A percentile compares a stretch with the other conserved stretches of the same genome.
Evolutionary conservation across 2,113 vertebrate genomes (phyloP).

Genomic region (Antidorcas marsupialis): DNA sequence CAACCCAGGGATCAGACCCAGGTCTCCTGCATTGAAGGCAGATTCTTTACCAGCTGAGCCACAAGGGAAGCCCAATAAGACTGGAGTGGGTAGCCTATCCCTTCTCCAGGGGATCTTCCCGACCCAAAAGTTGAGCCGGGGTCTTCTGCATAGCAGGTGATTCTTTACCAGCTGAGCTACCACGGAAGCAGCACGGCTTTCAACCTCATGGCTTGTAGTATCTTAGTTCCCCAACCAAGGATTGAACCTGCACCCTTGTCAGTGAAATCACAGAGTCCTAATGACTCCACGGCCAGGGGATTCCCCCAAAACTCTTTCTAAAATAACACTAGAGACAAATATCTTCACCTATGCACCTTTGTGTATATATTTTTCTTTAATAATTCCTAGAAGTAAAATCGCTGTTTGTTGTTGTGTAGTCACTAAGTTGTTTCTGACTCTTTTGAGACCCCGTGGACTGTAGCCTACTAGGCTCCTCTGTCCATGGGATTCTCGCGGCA

Average conservation of each 20-base stretch:
- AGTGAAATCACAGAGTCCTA: background rate
- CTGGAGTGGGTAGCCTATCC: background rate
- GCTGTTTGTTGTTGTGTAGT: background rate
- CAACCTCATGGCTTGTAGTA: background rate
- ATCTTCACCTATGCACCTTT: background rate
- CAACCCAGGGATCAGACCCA: background rate
- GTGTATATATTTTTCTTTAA: background rate
- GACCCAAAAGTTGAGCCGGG: background rate
- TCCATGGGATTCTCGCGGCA: background rate
- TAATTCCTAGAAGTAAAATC: background rate
- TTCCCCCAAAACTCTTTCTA: background rate
- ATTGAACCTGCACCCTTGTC: background rate
- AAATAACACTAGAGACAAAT: background rate
- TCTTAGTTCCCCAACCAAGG: background rate
- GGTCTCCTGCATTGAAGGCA: background rate
- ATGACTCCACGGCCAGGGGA: background rate
- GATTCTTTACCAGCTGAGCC: background rate
- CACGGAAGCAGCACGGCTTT: background rate
- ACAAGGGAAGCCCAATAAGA: background rate
- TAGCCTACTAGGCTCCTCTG: background rate
- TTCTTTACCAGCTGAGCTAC: background rate
- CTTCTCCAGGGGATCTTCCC: background rate
- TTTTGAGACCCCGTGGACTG: background rate
- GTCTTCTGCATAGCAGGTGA: background rate
- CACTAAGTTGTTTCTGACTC: background rate